Evolutionary conservation across 1,140 invertebrate species (phyloP), one percentile per base, ranked within the genome.

Genomic region (Druon quercuslanigerum): DNA sequence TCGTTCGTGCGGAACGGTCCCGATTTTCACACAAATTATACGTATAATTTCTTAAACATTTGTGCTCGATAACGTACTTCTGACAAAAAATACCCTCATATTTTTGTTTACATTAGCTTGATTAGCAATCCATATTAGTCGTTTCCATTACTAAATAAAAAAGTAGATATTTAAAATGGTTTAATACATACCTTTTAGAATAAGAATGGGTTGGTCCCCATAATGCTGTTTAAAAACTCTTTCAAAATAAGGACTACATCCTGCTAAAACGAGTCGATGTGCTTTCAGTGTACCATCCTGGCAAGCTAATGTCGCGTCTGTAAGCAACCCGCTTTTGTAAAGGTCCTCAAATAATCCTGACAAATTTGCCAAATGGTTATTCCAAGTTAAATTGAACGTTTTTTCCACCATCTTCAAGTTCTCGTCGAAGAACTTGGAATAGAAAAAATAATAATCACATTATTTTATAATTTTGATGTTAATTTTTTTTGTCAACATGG

Each of bases 231-330:
- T 91, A 77, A 94, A 93, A 3, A 94, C 90, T 17, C 91, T 89
- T 85, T 95, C 94, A 88, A 96, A 96, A 85, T 95, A 96, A 25
- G 95, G 94, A 85, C 94, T 95, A 87, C 94, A 95, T 16, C 95
- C 94, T 40, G 95, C 95, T 72, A 96, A 89, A 70, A 96, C 94
- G 60, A 95, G 92, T 85, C 93, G 94, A 84, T 95, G 95, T 20
- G 94, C 94, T 84, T 94, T 93, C 75, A 95, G 89, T 81, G 88
- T 91, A 52, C 93, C 93, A 73, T 93, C 94, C 86, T 94, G 93
- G 86, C 94, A 95, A 82, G 93, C 93, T 79, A 95, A 88, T 57
- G 92, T 95, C 81, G 93, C 94, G 86, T 94, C 95, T 77, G 93
- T 94, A 78, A 96, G 92, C 77, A 93, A 92, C 80, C 94, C 94